Conservation (phyloP, 2,113 vertebrate species). For the Dasyurus viverrinus region DNA sequence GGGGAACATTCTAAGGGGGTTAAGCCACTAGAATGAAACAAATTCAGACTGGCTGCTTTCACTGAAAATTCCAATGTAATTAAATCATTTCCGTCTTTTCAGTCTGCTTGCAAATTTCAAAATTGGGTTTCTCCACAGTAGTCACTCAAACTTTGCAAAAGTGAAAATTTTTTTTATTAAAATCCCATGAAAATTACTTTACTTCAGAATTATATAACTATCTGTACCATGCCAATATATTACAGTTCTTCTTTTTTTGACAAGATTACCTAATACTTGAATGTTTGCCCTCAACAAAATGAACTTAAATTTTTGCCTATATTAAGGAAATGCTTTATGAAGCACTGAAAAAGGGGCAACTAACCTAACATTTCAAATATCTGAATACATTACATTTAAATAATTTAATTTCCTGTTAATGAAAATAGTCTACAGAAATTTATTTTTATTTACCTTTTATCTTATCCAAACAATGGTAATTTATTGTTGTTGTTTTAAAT, state of each 20-base stretch:
- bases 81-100: conserved; percentile 47
- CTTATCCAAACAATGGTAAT: background rate
- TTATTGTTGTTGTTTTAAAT: background rate
- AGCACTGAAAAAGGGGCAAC: background rate
- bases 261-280: background rate
- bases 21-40: conserved; percentile 38
- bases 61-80: conserved; percentile 56
- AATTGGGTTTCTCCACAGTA: conserved; percentile 2
- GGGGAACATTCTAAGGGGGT: conserved; percentile 39
- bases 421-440: conserved; percentile 1
- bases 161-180: conserved; percentile 23
- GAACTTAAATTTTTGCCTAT: conserved; percentile 9
- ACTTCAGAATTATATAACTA: background rate
- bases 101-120: conserved; percentile 38
- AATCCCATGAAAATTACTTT: conserved; percentile 60
- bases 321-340: conserved; percentile 15
- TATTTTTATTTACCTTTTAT: background rate
- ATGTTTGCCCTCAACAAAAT: conserved; percentile 34
- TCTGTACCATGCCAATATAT: background rate
- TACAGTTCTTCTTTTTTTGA: background rate
- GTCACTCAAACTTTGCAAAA: background rate
- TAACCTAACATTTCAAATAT: conserved; percentile 34
- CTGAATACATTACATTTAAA: conserved; percentile 4
- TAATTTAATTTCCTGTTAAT: background rate
- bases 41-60: conserved; percentile 3